Evolutionary conservation across 2,888 invertebrate species (phyloP).

Genomic region (Syrphus vitripennis): DNA sequence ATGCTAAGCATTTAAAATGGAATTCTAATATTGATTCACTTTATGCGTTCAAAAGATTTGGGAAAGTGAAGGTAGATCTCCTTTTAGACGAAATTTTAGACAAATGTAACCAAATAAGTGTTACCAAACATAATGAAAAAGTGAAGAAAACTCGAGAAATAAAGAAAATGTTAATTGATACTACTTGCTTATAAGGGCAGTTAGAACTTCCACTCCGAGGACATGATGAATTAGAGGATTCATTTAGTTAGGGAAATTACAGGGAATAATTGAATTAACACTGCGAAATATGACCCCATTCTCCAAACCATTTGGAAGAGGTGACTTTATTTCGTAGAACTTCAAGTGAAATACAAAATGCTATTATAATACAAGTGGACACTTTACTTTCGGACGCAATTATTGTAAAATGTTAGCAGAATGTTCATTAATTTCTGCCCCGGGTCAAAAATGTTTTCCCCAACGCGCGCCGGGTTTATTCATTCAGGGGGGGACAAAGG

Average conservation of each 20-base stretch:
- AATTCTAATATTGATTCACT: constrained; percentile 21
- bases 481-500: constrained; percentile 9
- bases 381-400: background rate
- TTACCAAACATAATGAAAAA: constrained; percentile 12
- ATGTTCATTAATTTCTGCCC: too few species aligned
- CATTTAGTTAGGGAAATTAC: background rate
- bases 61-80: constrained; percentile 16
- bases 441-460: background rate
- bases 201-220: constrained; percentile 23
- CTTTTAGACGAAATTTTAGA: constrained; percentile 30
- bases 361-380: background rate
- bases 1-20: constrained; percentile 10
- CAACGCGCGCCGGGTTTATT: background rate
- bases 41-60: constrained; percentile 12
- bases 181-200: background rate
- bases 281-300: too few species aligned
- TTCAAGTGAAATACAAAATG: background rate
- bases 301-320: too few species aligned
- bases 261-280: too few species aligned
- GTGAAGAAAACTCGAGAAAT: constrained; percentile 16
- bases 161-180: constrained; percentile 5
- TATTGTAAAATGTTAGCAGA: too few species aligned
- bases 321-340: too few species aligned
- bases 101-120: constrained; percentile 20
- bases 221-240: constrained; percentile 18